Base-by-base conservation (phyloP, 2,888 invertebrate species). In the Mimumesa dahlbomi region DNA sequence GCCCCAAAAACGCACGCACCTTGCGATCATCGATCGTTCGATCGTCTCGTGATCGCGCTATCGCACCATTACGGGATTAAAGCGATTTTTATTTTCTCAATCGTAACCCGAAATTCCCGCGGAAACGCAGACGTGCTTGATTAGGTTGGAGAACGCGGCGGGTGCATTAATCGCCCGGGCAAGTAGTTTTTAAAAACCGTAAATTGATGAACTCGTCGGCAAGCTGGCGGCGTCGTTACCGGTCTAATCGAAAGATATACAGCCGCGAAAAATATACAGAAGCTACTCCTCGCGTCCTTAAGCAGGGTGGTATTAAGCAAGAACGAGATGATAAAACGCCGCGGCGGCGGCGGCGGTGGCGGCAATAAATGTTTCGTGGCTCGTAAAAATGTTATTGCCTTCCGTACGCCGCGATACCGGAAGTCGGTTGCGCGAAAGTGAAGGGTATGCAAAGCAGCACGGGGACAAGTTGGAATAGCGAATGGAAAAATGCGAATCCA, bases 281-380 rank as follows among this genome's bases (percentile, higher is more conserved):
- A 57, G 71, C 73, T 63, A 62, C 57, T 68, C 63, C 62, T n/a
- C 49, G 56, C 67, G 53, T 65, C 36, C 65, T 78, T 77, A 71
- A 76, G 45, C 64, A 49, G 59, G 45, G 52, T n/a, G 57, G 78
- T 73, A 82, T 81, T 79, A 81, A 77, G 74, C 74, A 75, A 71
- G 62, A 53, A 73, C 71, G 57, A 61, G 82, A 82, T 82, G 83
- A 82, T 84, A 82, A 82, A 85, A 82, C 70, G 67, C 57, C 57
- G 74, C 62, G 25, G 25, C 25, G 25, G 25, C 70, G 25, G 25
- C 25, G 25, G 25, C 70, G 73, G 75, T 78, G 79, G 77, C 69
- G 79, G 85, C 82, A 86, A 87, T 87, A 86, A 86, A 86, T 86
- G 85, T 85, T 84, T 83, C 82, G 86, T 82, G 82, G 84, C 84